Percentiles rank a stretch among this genome's conserved stretches.
phyloP scores from a whole-genome alignment of 2,113 vertebrate genomes.

The Capreolus pygargus region DNA sequence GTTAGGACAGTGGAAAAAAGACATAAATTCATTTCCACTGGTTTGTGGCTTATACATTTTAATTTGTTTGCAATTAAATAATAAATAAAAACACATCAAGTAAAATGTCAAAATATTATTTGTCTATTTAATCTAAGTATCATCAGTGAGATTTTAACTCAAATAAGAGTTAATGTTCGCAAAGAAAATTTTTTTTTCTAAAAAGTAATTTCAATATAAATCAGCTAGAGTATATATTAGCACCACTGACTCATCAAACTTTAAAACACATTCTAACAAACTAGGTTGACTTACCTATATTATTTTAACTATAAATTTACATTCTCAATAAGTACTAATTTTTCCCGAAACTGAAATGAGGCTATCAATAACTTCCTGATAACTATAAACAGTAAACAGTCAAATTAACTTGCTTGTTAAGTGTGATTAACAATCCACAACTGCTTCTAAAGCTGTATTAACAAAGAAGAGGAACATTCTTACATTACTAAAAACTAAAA shows the following conservation, averaged over 20 bases:
- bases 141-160: constrained; percentile 16
- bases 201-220: neutral
- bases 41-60: neutral
- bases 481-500: constrained; percentile 75
- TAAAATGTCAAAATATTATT: neutral
- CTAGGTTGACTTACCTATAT: neutral
- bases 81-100: neutral
- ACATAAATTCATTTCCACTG: constrained; percentile 26
- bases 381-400: constrained; percentile 70
- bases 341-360: constrained; percentile 60
- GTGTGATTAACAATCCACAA: constrained; percentile 78
- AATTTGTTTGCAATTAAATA: constrained; percentile 46
- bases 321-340: constrained; percentile 10
- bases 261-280: neutral
- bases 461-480: constrained; percentile 75
- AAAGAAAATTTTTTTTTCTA: neutral
- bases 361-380: constrained; percentile 73
- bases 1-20: neutral
- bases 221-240: neutral
- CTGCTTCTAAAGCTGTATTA: constrained; percentile 64
- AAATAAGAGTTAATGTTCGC: constrained; percentile 30
- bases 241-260: constrained; percentile 1
- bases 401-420: constrained; percentile 77
- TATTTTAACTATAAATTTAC: constrained; percentile 28
- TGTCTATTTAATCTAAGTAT: constrained; percentile 29